These are phyloP conservation scores for Tetranychus piercei DNA, from an alignment of 2,888 invertebrate genomes.

Conservation along the genomic window DNA sequence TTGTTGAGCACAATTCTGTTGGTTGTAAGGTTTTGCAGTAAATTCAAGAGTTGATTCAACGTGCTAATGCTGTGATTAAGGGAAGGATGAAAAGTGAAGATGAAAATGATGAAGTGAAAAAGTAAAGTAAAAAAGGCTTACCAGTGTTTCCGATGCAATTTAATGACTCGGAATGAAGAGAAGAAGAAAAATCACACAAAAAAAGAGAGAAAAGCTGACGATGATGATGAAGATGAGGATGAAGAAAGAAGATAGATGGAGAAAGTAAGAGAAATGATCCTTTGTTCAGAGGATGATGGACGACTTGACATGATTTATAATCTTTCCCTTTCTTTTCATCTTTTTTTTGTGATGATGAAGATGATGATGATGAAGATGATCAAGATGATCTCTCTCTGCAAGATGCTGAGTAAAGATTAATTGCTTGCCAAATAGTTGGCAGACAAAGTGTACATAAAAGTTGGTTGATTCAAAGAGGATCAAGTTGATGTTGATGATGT, in stretches of 20 bases:
- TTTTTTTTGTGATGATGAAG: background rate
- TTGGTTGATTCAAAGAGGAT: background rate
- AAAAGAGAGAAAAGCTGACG: background rate
- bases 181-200: background rate
- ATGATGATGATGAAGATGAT: too few relatives aligned
- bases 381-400: background rate
- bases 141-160: background rate
- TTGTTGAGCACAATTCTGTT: background rate
- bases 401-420: background rate
- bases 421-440: background rate
- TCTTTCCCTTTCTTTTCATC: background rate
- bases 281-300: background rate
- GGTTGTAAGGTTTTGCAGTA: background rate
- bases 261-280: background rate
- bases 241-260: background rate
- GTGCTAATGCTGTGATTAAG: background rate
- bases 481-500: background rate
- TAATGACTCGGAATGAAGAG: background rate
- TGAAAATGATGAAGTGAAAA: background rate
- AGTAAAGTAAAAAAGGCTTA: background rate
- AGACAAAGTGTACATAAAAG: background rate
- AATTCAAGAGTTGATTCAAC: background rate
- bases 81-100: background rate
- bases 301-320: conserved; percentile 1
- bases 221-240: background rate